Conservation (phyloP, 2,113 vertebrate species). For the Dasyornis broadbenti region DNA sequence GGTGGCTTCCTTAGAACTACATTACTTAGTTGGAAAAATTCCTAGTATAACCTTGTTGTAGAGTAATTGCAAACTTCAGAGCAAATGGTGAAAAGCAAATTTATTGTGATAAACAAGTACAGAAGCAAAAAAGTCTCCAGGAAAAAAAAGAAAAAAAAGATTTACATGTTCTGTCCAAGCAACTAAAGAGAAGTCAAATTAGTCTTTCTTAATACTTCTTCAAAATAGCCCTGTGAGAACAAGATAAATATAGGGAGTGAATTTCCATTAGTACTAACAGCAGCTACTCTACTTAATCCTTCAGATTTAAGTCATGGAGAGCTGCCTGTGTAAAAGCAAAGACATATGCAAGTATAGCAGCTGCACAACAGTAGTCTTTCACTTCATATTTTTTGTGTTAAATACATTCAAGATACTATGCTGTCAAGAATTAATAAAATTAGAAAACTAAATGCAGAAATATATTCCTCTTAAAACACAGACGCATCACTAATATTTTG, state of each 20-base stretch:
- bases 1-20: not conserved
- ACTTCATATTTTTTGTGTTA: not conserved
- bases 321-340: not conserved
- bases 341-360: not conserved
- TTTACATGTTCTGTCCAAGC: not conserved
- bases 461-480: not conserved
- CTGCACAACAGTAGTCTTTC: not conserved
- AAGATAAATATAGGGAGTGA: not conserved
- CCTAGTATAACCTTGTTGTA: not conserved
- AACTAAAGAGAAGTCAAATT: not conserved
- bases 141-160: not conserved
- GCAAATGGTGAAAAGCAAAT: not conserved
- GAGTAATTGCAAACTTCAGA: not conserved
- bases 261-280: not conserved
- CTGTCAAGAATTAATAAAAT: not conserved
- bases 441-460: not conserved
- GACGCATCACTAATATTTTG: not conserved
- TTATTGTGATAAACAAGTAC: not conserved
- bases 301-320: not conserved
- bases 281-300: not conserved
- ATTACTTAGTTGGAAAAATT: not conserved
- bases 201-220: not conserved
- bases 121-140: not conserved
- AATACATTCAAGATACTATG: not conserved
- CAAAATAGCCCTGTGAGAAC: not conserved